Conservation (phyloP, 2,888 invertebrate genomes). For the Steinernema carpocapsae region DNA sequence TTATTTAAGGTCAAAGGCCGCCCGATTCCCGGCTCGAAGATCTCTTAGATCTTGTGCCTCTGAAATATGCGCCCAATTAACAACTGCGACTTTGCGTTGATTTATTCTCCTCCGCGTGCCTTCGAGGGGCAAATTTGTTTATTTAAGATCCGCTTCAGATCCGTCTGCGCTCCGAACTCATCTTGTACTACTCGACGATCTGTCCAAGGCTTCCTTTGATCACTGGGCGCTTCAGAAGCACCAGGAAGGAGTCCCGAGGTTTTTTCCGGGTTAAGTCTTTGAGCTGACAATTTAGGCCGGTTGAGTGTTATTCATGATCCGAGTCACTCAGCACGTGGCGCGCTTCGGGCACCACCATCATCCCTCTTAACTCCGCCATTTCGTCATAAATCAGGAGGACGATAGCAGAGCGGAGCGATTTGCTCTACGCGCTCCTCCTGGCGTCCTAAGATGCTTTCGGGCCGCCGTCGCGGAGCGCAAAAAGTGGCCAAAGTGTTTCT, state of each 20-base stretch:
- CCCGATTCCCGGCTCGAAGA: not conserved
- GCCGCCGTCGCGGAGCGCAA: not conserved
- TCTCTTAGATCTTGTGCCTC: not conserved
- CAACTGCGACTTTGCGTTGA: slow-evolving; percentile 1
- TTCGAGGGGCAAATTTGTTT: slow-evolving; percentile 22
- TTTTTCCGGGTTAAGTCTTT: slow-evolving; percentile 22
- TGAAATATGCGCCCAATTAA: slow-evolving; percentile 22
- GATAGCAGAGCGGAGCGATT: slow-evolving; percentile 5
- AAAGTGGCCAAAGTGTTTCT: slow-evolving; percentile 22
- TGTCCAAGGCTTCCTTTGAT: not conserved
- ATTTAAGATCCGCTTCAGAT: not conserved
- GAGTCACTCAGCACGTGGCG: slow-evolving; percentile 21
- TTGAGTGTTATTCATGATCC: not conserved
- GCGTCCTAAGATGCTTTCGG: slow-evolving; percentile 3
- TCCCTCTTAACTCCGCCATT: slow-evolving; percentile 25
- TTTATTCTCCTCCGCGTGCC: slow-evolving; percentile 1
- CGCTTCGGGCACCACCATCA: slow-evolving; percentile 9
- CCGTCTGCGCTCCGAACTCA: slow-evolving; percentile 9
- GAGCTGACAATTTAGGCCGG: slow-evolving; percentile 5
- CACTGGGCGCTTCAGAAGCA: not conserved
- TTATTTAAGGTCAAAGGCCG: slow-evolving; percentile 3
- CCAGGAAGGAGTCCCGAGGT: not conserved
- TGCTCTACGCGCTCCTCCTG: not conserved
- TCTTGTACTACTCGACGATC: not conserved
- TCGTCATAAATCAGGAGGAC: slow-evolving; percentile 27